phyloP scores from a whole-genome alignment of 2,797 vertebrate species.

The Schizopygopsis malacanthus region DNA sequence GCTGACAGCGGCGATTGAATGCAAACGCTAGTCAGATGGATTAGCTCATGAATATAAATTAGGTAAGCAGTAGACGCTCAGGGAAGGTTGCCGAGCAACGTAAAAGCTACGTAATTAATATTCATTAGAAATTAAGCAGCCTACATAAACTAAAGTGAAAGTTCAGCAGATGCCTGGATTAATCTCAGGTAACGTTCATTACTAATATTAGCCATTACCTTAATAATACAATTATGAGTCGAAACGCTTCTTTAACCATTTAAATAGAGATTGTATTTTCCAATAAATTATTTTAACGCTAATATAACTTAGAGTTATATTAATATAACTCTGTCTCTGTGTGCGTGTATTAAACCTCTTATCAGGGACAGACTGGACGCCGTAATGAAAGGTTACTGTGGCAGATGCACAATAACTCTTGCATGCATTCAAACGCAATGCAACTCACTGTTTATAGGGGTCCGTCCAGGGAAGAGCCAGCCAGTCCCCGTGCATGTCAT shows the following conservation, averaged over 20 bases:
- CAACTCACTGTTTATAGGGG: slow-evolving; percentile 86
- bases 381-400: background rate
- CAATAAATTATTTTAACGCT: no score
- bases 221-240: no score
- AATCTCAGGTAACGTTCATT: no score
- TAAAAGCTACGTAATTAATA: background rate
- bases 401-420: background rate
- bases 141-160: no score
- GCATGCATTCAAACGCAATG: background rate
- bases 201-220: no score
- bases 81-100: background rate
- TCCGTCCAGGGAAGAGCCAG: slow-evolving; percentile 92
- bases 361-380: slow-evolving; percentile 9
- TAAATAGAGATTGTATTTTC: no score
- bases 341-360: slow-evolving; percentile 64
- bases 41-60: background rate
- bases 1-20: background rate
- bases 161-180: no score
- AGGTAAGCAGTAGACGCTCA: background rate
- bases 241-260: no score
- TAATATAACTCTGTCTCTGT: slow-evolving; percentile 27
- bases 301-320: no score
- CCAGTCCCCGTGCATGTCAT: slow-evolving; percentile 90
- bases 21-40: background rate
- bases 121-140: background rate